These are phyloP conservation scores for Pygoscelis antarcticus DNA, from an alignment of 2,113 vertebrate genomes.

Conservation along the genomic window DNA sequence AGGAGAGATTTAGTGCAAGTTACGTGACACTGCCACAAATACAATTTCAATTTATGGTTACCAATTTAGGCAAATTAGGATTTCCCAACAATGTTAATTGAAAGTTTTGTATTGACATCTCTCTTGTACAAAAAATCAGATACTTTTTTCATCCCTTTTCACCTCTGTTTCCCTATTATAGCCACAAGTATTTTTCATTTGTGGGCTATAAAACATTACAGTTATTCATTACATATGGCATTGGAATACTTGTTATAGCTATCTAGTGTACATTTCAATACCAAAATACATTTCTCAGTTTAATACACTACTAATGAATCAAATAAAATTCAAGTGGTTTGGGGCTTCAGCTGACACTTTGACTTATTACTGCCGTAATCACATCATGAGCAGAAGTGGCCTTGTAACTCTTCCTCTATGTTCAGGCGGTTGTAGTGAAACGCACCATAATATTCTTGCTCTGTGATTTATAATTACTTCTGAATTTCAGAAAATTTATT, in stretches of 20 bases:
- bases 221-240: constrained; percentile 16
- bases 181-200: constrained; percentile 7
- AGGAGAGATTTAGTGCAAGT: not conserved
- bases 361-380: not conserved
- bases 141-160: not conserved
- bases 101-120: not conserved
- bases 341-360: constrained; percentile 19
- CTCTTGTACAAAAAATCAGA: not conserved
- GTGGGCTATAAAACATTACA: constrained; percentile 12
- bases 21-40: not conserved
- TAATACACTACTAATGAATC: constrained; percentile 26
- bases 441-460: not conserved
- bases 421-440: not conserved
- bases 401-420: not conserved
- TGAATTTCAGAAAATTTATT: not conserved
- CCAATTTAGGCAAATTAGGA: not conserved
- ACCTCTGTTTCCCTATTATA: not conserved
- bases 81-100: not conserved
- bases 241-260: constrained; percentile 7
- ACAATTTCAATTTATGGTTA: not conserved
- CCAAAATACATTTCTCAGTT: constrained; percentile 28
- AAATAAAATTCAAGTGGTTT: constrained; percentile 43
- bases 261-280: constrained; percentile 37
- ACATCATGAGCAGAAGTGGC: not conserved
- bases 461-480: not conserved